Conservation (phyloP, 2,113 vertebrate species). For the Ptychochromis oligacanthus region DNA sequence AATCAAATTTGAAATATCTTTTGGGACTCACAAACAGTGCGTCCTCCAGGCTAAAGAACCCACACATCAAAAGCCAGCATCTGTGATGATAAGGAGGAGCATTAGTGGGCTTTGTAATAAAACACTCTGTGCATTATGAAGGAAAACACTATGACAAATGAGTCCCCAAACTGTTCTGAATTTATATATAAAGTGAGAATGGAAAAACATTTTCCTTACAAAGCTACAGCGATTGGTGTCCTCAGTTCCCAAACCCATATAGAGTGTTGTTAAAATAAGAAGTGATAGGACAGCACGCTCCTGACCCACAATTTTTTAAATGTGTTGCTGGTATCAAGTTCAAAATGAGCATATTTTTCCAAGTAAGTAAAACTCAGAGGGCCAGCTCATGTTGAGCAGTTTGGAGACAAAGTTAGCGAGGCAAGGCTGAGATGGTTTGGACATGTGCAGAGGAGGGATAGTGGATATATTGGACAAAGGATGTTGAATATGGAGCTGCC, state of each 20-base stretch:
- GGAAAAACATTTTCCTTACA: neutral
- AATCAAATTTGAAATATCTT: neutral
- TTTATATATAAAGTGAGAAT: neutral
- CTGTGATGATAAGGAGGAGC: neutral
- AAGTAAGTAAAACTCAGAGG: too few relatives aligned
- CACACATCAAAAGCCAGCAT: neutral
- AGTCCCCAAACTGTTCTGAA: neutral
- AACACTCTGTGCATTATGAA: neutral
- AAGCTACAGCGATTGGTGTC: neutral
- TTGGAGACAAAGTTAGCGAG: too few relatives aligned
- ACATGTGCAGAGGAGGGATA: too few relatives aligned
- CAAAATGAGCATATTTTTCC: too few relatives aligned
- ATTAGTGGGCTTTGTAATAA: neutral
- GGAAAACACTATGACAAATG: neutral
- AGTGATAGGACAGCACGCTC: neutral
- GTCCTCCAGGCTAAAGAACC: neutral
- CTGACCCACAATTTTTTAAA: too few relatives aligned
- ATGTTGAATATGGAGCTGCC: too few relatives aligned
- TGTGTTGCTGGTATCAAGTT: too few relatives aligned
- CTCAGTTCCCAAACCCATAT: neutral
- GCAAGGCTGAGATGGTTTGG: too few relatives aligned
- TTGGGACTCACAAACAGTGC: neutral
- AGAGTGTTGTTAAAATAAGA: neutral
- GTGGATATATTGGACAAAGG: too few relatives aligned
- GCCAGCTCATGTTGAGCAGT: too few relatives aligned